Conservation (phyloP, 2,888 invertebrate species). For the Macaria liturata region DNA sequence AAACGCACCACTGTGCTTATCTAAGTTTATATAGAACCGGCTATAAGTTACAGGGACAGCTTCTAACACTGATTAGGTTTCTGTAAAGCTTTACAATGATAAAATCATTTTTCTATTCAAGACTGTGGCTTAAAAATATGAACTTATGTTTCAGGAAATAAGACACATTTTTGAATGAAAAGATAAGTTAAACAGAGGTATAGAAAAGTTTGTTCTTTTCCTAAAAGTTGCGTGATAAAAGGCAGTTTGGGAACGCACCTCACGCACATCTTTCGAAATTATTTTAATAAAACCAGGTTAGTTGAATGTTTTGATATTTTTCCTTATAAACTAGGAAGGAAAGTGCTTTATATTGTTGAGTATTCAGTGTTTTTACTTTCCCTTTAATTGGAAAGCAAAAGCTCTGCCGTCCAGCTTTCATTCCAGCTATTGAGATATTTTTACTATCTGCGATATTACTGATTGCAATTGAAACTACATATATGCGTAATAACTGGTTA, state of each 20-base stretch:
- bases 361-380: conserved; percentile 5
- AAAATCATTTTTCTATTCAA: conserved; percentile 27
- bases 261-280: conserved; percentile 78
- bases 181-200: conserved; percentile 35
- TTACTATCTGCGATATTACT: no score
- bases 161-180: conserved; percentile 36
- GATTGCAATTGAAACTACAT: no score
- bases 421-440: no score
- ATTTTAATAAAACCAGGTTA: conserved; percentile 79
- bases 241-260: conserved; percentile 66
- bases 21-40: conserved; percentile 60
- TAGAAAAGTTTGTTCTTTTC: conserved; percentile 48
- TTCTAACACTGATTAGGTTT: conserved; percentile 70
- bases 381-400: neutral
- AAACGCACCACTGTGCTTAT: conserved; percentile 56
- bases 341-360: conserved; percentile 30
- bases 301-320: conserved; percentile 69
- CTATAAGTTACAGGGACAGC: conserved; percentile 69
- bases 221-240: conserved; percentile 61
- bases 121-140: neutral
- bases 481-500: no score
- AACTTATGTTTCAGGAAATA: conserved; percentile 34
- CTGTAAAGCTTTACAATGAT: conserved; percentile 35
- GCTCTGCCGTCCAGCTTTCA: neutral
- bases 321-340: conserved; percentile 44